Evolutionary conservation across 1,140 invertebrate genomes (phyloP).

Genomic region (Lordiphosa collinella): DNA sequence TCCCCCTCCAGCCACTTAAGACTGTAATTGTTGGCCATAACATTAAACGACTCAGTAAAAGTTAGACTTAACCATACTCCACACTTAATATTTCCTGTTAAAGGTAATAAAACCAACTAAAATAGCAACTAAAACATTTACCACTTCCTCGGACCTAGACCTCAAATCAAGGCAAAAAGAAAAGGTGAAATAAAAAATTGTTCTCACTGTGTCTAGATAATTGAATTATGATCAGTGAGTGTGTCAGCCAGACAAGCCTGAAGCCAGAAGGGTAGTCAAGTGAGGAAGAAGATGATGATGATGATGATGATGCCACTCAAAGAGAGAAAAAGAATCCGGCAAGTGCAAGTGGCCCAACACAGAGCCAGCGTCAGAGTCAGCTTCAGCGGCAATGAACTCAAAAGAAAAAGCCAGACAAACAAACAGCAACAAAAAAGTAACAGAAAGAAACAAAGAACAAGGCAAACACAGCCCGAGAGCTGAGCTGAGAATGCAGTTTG

Average conservation of each 20-base stretch:
- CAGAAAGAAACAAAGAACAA: slow-evolving; percentile 9
- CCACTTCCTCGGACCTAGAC: slow-evolving; percentile 2
- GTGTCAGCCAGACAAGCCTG: slow-evolving; percentile 1
- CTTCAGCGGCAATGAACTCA: slow-evolving; percentile 66
- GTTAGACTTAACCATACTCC: too few relatives aligned
- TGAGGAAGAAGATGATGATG: slow-evolving; percentile 29
- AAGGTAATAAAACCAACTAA: slow-evolving; percentile 8
- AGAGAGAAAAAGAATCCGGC: slow-evolving; percentile 17
- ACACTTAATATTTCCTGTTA: background rate
- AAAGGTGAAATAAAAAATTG: slow-evolving; percentile 7
- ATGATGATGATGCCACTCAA: slow-evolving; percentile 47
- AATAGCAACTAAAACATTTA: slow-evolving; percentile 9
- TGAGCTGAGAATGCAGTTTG: slow-evolving; percentile 19
- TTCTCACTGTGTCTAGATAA: slow-evolving; percentile 40
- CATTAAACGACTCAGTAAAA: too few relatives aligned
- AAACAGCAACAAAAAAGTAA: slow-evolving; percentile 40
- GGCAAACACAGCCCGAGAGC: slow-evolving; percentile 28
- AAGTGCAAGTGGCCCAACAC: slow-evolving; percentile 27
- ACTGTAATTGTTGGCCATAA: too few relatives aligned
- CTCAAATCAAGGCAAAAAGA: background rate
- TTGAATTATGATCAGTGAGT: slow-evolving; percentile 66
- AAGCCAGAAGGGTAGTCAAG: slow-evolving; percentile 56
- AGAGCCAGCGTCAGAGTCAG: slow-evolving; percentile 33
- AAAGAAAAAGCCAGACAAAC: slow-evolving; percentile 52
- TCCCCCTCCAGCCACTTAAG: background rate